phyloP scores from a whole-genome alignment of 2,113 vertebrate genomes.

The Odocoileus hemionus region DNA sequence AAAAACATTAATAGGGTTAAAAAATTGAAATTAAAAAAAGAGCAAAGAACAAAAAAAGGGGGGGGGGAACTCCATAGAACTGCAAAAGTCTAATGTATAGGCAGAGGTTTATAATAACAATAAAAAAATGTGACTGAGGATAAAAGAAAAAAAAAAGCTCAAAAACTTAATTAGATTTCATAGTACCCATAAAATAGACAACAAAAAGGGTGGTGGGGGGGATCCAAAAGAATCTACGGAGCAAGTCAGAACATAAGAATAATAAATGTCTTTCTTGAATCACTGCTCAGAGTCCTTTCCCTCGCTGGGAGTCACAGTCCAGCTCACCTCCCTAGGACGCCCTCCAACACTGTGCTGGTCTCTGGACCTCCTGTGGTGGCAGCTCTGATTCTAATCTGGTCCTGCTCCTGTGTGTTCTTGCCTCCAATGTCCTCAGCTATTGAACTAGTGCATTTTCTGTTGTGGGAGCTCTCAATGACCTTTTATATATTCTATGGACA shows the following conservation, averaged over 20 bases:
- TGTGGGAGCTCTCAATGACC: neutral
- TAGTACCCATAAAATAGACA: neutral
- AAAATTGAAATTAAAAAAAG: neutral
- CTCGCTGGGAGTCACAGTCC: neutral
- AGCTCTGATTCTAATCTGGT: neutral
- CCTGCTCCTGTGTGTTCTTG: neutral
- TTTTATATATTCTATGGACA: neutral
- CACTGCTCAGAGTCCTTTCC: neutral
- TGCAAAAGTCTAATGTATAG: neutral
- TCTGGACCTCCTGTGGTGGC: neutral
- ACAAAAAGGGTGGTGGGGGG: neutral
- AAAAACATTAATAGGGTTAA: neutral
- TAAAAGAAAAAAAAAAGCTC: neutral
- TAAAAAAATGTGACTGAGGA: neutral
- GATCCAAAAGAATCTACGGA: neutral
- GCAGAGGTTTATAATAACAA: neutral
- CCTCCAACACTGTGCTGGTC: neutral
- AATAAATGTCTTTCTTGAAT: neutral
- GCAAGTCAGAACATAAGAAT: neutral
- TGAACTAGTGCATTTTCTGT: neutral
- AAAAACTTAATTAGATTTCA: neutral
- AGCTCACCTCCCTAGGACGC: neutral
- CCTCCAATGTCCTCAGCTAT: neutral
- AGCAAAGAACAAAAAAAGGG: neutral
- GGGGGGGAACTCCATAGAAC: neutral